These are phyloP conservation scores for Amphiura filiformis DNA, from an alignment of 35 echinoderm and acorn worm species.

Conservation along the genomic window DNA sequence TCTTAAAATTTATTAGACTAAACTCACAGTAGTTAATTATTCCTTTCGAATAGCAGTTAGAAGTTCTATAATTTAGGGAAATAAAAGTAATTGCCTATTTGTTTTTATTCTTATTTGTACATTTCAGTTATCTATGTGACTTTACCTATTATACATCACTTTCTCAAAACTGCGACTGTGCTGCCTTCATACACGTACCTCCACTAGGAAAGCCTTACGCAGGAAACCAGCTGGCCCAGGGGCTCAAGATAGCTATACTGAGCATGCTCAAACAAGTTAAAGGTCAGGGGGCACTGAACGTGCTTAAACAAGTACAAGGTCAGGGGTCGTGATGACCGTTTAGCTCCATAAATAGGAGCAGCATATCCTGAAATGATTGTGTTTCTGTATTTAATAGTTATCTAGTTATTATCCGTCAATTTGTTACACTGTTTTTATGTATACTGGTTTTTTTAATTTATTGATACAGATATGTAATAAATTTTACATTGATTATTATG, in stretches of 20 bases:
- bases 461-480: no score
- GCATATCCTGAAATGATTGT: no score
- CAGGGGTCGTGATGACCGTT: not conserved
- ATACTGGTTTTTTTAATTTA: no score
- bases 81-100: constrained; percentile 1
- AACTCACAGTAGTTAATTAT: not conserved
- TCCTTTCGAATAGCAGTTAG: not conserved
- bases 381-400: no score
- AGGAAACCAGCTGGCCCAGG: constrained; percentile 61
- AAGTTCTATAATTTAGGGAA: no score
- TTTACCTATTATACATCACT: constrained; percentile 89
- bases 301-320: not conserved
- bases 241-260: constrained; percentile 57
- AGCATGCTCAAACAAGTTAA: constrained; percentile 78
- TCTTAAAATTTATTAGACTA: not conserved
- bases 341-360: not conserved
- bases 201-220: constrained; percentile 84
- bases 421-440: no score
- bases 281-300: not conserved
- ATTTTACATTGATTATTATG: no score
- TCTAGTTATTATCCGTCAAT: no score
- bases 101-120: constrained; percentile 5
- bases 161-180: constrained; percentile 56
- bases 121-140: constrained; percentile 85
- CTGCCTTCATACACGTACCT: constrained; percentile 92